Percentiles rank a stretch among this genome's conserved stretches.
These are phyloP conservation scores for Dreissena rostriformis DNA, from an alignment of 1,140 invertebrate genomes.

Conservation along the genomic window DNA sequence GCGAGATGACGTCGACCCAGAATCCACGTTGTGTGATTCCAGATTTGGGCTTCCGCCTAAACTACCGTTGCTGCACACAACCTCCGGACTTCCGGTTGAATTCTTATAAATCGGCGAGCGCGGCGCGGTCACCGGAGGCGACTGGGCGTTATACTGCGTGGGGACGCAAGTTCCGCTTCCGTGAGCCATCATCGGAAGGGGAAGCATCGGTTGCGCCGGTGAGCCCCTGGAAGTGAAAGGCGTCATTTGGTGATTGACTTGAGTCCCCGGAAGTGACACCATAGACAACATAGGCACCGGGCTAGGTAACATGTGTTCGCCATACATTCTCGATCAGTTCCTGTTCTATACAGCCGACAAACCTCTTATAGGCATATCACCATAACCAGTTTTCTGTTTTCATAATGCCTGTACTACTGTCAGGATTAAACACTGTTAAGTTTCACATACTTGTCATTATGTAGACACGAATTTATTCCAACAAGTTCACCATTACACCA, in stretches of 20 bases:
- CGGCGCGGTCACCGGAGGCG: not conserved
- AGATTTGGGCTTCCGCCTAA: not conserved
- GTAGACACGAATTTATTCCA: too few relatives aligned
- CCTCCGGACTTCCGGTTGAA: slow-evolving; percentile 10
- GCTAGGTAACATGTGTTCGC: slow-evolving; percentile 23
- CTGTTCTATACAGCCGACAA: too few relatives aligned
- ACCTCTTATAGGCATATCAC: too few relatives aligned
- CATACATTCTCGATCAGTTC: slow-evolving; percentile 11
- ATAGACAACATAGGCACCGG: slow-evolving; percentile 21
- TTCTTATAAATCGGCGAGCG: not conserved
- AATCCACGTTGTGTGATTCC: not conserved
- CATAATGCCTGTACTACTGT: too few relatives aligned
- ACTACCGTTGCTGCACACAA: slow-evolving; percentile 21
- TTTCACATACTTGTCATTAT: too few relatives aligned
- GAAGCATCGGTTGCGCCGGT: slow-evolving; percentile 33
- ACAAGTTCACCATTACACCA: too few relatives aligned
- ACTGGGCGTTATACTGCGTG: not conserved
- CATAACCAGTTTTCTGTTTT: too few relatives aligned
- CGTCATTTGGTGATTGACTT: slow-evolving; percentile 3
- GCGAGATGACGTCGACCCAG: slow-evolving; percentile 13
- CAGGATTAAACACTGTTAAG: too few relatives aligned
- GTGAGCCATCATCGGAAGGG: not conserved
- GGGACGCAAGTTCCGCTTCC: too few relatives aligned
- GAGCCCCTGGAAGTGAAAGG: slow-evolving; percentile 37
- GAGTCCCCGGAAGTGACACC: not conserved